Conservation (phyloP, 1,140 invertebrate genomes). For the Dendroctonus ponderosae region DNA sequence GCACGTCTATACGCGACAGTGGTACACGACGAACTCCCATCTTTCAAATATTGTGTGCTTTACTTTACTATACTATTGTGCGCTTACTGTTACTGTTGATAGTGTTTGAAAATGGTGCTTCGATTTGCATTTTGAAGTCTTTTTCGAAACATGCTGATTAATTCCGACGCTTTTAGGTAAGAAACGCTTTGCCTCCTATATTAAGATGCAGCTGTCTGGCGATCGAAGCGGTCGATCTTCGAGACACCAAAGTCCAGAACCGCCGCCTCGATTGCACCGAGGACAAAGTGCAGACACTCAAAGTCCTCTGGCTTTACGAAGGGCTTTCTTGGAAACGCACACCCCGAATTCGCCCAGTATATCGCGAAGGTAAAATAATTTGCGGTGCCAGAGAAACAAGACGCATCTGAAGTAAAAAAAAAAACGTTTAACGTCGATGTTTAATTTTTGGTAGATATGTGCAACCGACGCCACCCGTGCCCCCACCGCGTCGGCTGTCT, state of each 20-base stretch:
- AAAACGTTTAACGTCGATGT: neutral
- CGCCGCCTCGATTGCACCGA: slow-evolving; percentile 64
- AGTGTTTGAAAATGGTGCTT: too few relatives aligned
- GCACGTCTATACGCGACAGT: too few relatives aligned
- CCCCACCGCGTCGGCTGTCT: slow-evolving; percentile 64
- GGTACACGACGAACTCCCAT: too few relatives aligned
- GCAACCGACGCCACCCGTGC: slow-evolving; percentile 67
- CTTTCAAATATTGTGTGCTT: too few relatives aligned
- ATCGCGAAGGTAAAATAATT: slow-evolving; percentile 57
- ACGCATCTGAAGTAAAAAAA: neutral
- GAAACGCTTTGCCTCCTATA: slow-evolving; percentile 73
- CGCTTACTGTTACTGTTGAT: too few relatives aligned
- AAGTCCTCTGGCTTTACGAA: slow-evolving; percentile 61
- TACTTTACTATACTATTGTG: too few relatives aligned
- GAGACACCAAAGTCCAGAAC: slow-evolving; percentile 62
- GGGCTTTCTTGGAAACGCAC: slow-evolving; percentile 57
- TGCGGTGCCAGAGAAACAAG: neutral
- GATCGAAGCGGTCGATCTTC: slow-evolving; percentile 46
- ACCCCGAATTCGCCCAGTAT: slow-evolving; percentile 58
- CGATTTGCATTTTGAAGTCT: too few relatives aligned
- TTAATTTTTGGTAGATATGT: slow-evolving; percentile 54
- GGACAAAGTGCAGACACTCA: slow-evolving; percentile 51
- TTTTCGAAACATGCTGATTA: neutral
- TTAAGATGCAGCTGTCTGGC: slow-evolving; percentile 65
- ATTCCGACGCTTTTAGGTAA: slow-evolving; percentile 46